A percentile compares a stretch with the other conserved stretches of the same genome.
Evolutionary conservation across 2,113 vertebrate species (phyloP).

Genomic region (Potamarius usumacintae): DNA sequence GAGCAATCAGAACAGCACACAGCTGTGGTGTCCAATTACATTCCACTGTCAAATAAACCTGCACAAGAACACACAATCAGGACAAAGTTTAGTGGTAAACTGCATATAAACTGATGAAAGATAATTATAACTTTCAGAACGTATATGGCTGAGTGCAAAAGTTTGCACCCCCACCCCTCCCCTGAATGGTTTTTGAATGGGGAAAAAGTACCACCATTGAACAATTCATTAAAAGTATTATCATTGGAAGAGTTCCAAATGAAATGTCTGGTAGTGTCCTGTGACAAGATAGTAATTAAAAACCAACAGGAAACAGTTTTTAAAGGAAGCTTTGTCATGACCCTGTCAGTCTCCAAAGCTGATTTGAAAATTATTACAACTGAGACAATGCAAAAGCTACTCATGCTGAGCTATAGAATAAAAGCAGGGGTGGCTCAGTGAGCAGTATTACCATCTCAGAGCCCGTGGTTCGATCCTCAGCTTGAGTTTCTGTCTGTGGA

Average conservation of each 20-base stretch:
- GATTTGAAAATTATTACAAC: background rate
- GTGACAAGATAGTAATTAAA: background rate
- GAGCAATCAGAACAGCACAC: slow-evolving; percentile 27
- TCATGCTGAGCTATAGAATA: background rate
- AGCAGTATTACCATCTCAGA: background rate
- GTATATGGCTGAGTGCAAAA: background rate
- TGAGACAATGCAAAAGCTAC: background rate
- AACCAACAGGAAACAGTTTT: background rate
- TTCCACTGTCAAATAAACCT: background rate
- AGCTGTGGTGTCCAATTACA: slow-evolving; percentile 23
- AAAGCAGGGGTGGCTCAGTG: background rate
- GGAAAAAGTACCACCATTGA: background rate
- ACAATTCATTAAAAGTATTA: background rate
- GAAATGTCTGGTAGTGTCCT: background rate
- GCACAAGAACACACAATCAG: background rate
- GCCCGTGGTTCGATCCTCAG: background rate
- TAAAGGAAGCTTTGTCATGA: background rate
- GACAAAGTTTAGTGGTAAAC: slow-evolving; percentile 9
- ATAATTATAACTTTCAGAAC: background rate
- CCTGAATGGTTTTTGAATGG: background rate
- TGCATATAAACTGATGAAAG: background rate
- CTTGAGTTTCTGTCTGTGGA: background rate
- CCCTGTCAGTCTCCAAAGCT: background rate
- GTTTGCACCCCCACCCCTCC: background rate
- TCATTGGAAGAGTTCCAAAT: background rate